These are phyloP conservation scores for Ommatoiulus sabulosus DNA, from an alignment of 2,888 invertebrate genomes.

Conservation along the genomic window DNA sequence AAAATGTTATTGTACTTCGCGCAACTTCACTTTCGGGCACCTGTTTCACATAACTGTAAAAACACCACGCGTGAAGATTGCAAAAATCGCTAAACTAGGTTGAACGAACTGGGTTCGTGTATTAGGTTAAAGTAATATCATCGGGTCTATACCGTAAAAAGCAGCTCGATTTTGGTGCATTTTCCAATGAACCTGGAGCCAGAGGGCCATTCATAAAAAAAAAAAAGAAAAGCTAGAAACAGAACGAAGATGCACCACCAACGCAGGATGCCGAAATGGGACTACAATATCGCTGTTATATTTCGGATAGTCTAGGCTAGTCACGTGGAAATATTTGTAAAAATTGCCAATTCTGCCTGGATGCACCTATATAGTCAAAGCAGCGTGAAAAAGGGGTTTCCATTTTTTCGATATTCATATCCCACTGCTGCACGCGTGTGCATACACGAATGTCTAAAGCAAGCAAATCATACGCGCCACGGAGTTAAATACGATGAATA, in stretches of 20 bases:
- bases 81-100: no score
- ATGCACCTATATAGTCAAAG: not conserved
- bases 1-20: no score
- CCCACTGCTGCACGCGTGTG: no score
- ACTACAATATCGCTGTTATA: not conserved
- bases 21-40: no score
- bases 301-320: not conserved
- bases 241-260: not conserved
- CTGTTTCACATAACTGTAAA: no score
- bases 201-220: constrained; percentile 3
- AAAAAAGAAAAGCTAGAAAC: no score
- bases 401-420: not conserved
- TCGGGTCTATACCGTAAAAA: no score
- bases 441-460: not conserved
- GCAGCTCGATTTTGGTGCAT: no score
- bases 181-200: not conserved
- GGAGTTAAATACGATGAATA: not conserved
- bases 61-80: no score
- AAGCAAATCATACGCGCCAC: not conserved
- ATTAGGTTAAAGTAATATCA: no score
- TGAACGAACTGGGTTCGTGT: no score
- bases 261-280: not conserved
- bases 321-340: not conserved
- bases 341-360: constrained; percentile 3
- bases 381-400: not conserved